Conservation (phyloP, 64 coral and sea anemone species). For the Cladopsammia gracilis region DNA sequence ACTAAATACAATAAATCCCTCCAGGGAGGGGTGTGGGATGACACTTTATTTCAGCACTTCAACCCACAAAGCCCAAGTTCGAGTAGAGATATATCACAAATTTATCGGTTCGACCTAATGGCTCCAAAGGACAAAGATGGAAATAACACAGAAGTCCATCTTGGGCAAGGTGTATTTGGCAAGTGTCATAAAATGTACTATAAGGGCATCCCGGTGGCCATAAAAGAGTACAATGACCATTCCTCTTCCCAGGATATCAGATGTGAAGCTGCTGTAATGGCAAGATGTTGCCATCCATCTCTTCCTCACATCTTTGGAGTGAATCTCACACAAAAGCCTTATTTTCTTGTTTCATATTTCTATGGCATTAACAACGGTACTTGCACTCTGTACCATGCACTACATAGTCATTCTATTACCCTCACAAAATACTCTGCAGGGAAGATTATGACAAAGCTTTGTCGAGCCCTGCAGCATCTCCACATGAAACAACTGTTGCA, state of each 20-base stretch:
- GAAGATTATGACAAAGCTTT: conserved; percentile 56
- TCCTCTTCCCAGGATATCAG: conserved; percentile 49
- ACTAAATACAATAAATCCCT: too few species aligned
- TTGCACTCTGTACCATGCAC: conserved; percentile 49
- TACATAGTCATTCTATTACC: background rate
- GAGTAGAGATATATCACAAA: too few species aligned
- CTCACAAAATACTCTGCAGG: conserved; percentile 25
- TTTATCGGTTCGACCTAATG: background rate
- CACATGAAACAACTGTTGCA: conserved; percentile 23
- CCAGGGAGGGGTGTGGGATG: too few species aligned
- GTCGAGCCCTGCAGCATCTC: conserved; percentile 42
- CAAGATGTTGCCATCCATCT: conserved; percentile 32
- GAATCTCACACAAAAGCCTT: conserved; percentile 40
- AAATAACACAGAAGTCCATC: conserved; percentile 19
- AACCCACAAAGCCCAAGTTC: too few species aligned
- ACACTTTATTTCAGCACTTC: too few species aligned
- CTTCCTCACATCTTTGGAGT: conserved; percentile 49
- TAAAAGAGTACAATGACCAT: conserved; percentile 37
- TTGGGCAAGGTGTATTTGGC: conserved; percentile 35
- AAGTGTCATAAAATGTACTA: conserved; percentile 42
- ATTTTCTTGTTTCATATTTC: conserved; percentile 55
- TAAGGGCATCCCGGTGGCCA: conserved; percentile 51
- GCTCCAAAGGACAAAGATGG: conserved; percentile 56
- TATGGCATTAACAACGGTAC: conserved; percentile 35
- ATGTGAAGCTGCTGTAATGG: conserved; percentile 44